phyloP scores from a whole-genome alignment of 1,140 invertebrate genomes.

The Tachypleus tridentatus region DNA sequence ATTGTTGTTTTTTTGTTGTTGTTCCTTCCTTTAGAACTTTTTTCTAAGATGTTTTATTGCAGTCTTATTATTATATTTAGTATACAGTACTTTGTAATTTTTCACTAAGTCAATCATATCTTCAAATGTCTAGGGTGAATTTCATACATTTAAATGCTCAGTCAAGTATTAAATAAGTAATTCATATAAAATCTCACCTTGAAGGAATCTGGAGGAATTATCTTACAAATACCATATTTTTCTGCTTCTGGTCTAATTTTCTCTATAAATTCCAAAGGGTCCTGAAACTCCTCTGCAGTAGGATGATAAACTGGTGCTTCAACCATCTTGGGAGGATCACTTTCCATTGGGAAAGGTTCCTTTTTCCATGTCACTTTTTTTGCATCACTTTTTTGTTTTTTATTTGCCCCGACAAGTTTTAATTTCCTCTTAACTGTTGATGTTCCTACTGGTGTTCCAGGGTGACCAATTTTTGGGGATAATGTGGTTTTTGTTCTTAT shows the following conservation, averaged over 20 bases:
- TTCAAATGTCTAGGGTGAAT: too few species aligned
- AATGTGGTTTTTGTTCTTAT: neutral
- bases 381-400: neutral
- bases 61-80: too few species aligned
- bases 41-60: too few species aligned
- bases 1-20: too few species aligned
- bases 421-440: neutral
- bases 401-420: neutral
- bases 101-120: too few species aligned
- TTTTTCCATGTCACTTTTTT: conserved; percentile 5
- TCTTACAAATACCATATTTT: conserved; percentile 86
- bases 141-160: too few species aligned
- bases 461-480: neutral
- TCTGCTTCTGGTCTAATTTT: conserved; percentile 74
- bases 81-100: too few species aligned
- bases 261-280: conserved; percentile 80
- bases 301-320: conserved; percentile 74
- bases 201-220: conserved; percentile 73
- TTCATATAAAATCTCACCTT: conserved; percentile 40
- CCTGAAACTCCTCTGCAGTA: conserved; percentile 70
- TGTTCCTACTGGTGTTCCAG: neutral
- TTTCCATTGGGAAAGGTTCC: conserved; percentile 9
- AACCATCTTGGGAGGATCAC: conserved; percentile 36
- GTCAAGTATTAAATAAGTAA: too few species aligned
- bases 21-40: too few species aligned